phyloP scores from a whole-genome alignment of 2,797 vertebrate genomes.

The Strix occidentalis region DNA sequence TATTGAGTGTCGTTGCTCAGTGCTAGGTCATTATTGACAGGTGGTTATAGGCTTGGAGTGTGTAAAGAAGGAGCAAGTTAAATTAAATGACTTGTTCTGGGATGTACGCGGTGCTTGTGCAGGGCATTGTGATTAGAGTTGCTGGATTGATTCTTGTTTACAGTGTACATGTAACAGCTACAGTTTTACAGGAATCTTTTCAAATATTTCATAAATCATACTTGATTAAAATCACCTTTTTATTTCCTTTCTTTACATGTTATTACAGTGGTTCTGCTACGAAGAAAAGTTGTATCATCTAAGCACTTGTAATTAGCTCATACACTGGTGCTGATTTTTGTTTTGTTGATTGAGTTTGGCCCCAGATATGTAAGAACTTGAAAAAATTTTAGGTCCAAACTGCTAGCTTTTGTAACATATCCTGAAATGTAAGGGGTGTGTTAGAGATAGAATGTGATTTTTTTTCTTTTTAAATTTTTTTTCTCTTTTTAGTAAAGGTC shows the following conservation, averaged over 20 bases:
- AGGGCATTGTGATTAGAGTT: neutral
- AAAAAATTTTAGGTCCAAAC: neutral
- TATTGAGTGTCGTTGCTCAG: too few species aligned
- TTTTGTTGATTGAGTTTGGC: neutral
- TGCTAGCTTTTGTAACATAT: neutral
- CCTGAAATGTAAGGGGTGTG: neutral
- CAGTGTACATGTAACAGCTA: too few species aligned
- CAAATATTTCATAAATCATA: neutral
- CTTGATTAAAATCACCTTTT: neutral
- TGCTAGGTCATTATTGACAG: fast-evolving
- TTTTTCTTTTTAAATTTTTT: too few species aligned
- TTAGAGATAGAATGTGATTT: neutral
- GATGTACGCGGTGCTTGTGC: neutral
- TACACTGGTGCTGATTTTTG: neutral
- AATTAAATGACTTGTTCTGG: neutral
- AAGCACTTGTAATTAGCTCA: neutral
- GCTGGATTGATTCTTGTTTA: neutral
- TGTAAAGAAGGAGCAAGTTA: neutral
- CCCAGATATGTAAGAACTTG: neutral
- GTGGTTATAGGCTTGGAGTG: neutral
- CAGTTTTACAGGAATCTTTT: neutral
- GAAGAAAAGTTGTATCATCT: neutral
- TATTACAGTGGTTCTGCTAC: neutral
- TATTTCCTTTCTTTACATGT: neutral
- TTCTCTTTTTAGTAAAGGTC: neutral